A percentile compares a stretch with the other conserved stretches of the same genome.
These are phyloP conservation scores for Toxostoma redivivum DNA, from an alignment of 2,113 vertebrate species.

Conservation along the genomic window DNA sequence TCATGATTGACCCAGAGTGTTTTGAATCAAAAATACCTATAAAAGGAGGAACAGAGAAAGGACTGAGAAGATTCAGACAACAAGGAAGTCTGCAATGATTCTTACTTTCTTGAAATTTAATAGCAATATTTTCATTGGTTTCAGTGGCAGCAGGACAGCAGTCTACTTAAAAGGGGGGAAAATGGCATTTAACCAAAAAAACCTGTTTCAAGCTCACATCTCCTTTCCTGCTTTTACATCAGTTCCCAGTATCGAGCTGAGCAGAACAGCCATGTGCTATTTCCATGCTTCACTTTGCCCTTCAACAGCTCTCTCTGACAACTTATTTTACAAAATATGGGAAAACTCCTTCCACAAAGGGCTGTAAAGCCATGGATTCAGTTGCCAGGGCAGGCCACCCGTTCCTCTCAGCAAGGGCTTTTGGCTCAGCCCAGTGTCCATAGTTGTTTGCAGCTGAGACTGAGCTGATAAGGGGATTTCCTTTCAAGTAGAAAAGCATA, in stretches of 20 bases:
- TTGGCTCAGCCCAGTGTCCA: not conserved
- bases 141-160: not conserved
- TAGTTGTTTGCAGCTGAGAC: conserved; percentile 32
- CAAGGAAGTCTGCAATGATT: not conserved
- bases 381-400: not conserved
- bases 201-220: not conserved
- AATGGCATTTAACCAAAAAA: not conserved
- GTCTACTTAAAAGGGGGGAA: not conserved
- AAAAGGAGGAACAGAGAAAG: not conserved
- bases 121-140: not conserved
- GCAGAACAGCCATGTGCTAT: not conserved
- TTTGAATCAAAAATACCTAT: not conserved
- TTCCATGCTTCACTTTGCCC: not conserved
- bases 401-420: not conserved
- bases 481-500: conserved; percentile 47
- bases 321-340: not conserved
- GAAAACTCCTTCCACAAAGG: not conserved
- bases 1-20: not conserved
- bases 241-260: not conserved
- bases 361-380: not conserved
- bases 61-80: not conserved
- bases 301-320: not conserved
- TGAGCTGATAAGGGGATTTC: conserved; percentile 56
- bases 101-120: not conserved
- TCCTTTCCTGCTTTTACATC: not conserved